phyloP scores from a whole-genome alignment of 2,797 vertebrate species.

The Sebastes hubbsi region DNA sequence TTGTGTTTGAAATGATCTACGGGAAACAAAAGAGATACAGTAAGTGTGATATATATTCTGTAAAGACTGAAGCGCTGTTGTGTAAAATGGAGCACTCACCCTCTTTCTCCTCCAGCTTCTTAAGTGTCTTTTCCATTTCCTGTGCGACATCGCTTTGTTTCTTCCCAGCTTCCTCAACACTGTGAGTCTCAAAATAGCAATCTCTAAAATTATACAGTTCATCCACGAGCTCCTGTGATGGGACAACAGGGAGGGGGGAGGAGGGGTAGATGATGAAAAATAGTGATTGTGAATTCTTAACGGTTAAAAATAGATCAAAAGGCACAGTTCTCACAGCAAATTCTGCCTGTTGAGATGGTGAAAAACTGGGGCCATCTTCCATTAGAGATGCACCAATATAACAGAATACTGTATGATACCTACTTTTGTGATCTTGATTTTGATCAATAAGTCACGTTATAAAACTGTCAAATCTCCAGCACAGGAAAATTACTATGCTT shows the following conservation, averaged over 20 bases:
- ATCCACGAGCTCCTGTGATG: slow-evolving; percentile 87
- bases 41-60: background rate
- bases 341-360: background rate
- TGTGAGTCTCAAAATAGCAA: slow-evolving; percentile 88
- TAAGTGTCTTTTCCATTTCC: slow-evolving; percentile 83
- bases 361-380: background rate
- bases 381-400: background rate
- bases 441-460: background rate
- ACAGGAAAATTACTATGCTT: background rate
- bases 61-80: background rate
- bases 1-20: slow-evolving; percentile 82
- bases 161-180: slow-evolving; percentile 84
- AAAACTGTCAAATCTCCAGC: background rate
- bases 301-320: slow-evolving; percentile 3
- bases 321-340: background rate
- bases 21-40: background rate
- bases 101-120: slow-evolving; percentile 84
- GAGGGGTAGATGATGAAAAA: background rate
- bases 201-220: slow-evolving; percentile 88
- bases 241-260: fast-evolving
- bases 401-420: background rate
- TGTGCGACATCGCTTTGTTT: slow-evolving; percentile 85
- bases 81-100: slow-evolving; percentile 60
- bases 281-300: background rate
- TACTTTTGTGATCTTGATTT: background rate